phyloP scores from a whole-genome alignment of 2,888 invertebrate species.

The Campaea margaritaria region DNA sequence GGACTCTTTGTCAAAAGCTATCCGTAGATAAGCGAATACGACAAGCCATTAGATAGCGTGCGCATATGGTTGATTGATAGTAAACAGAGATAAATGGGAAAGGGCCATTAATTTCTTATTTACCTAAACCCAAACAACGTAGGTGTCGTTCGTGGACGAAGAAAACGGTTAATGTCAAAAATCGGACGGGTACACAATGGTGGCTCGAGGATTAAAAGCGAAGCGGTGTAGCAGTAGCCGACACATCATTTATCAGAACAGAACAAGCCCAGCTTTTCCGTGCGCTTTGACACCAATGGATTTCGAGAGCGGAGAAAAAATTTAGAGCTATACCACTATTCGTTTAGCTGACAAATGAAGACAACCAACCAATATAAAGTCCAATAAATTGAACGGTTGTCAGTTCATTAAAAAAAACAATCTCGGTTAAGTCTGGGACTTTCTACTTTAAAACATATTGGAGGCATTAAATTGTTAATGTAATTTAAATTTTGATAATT shows the following conservation, averaged over 20 bases:
- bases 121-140: constrained; percentile 66
- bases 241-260: constrained; percentile 82
- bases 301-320: constrained; percentile 48
- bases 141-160: constrained; percentile 67
- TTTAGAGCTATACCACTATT: constrained; percentile 30
- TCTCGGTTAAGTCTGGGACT: constrained; percentile 9
- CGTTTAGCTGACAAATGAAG: constrained; percentile 25
- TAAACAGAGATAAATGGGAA: constrained; percentile 66
- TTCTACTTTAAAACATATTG: constrained; percentile 14
- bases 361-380: constrained; percentile 24
- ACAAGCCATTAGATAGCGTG: constrained; percentile 62
- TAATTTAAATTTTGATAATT: constrained; percentile 22
- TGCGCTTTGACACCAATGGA: constrained; percentile 58
- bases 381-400: constrained; percentile 22
- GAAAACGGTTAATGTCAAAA: constrained; percentile 77
- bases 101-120: constrained; percentile 76
- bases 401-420: constrained; percentile 23
- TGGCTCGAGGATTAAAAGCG: constrained; percentile 80
- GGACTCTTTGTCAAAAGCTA: constrained; percentile 36
- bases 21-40: constrained; percentile 46
- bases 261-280: constrained; percentile 60
- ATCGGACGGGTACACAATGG: constrained; percentile 78
- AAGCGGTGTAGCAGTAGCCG: constrained; percentile 80
- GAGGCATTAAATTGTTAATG: constrained; percentile 20
- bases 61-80: constrained; percentile 66